These are phyloP conservation scores for Harpegnathos saltator DNA, from an alignment of 1,140 invertebrate species.

Conservation along the genomic window DNA sequence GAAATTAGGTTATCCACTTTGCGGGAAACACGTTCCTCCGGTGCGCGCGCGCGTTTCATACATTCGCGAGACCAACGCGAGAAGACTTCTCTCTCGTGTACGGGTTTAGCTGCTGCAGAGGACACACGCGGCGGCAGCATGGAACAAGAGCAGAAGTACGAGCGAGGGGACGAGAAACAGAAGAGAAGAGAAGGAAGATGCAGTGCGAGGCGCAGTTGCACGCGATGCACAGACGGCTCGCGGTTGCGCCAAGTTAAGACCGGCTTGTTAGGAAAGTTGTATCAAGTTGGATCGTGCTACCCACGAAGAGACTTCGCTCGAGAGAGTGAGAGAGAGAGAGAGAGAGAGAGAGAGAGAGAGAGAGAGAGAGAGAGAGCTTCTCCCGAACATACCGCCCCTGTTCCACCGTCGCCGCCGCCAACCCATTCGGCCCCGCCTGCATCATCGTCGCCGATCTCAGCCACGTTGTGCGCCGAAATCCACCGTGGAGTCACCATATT, in stretches of 20 bases:
- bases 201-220: slow-evolving; percentile 56
- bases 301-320: slow-evolving; percentile 48
- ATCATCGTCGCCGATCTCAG: neutral
- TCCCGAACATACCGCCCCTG: slow-evolving; percentile 7
- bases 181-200: slow-evolving; percentile 10
- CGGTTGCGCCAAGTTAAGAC: slow-evolving; percentile 72
- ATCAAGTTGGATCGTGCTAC: slow-evolving; percentile 74
- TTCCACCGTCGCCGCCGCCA: no score
- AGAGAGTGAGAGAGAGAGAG: no score
- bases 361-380: no score
- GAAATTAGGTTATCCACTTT: slow-evolving; percentile 80
- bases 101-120: neutral
- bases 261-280: slow-evolving; percentile 78
- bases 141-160: no score
- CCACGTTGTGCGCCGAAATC: slow-evolving; percentile 12
- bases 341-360: no score
- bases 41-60: slow-evolving; percentile 69
- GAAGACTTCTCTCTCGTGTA: slow-evolving; percentile 3
- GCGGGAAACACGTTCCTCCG: slow-evolving; percentile 71
- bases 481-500: slow-evolving; percentile 39
- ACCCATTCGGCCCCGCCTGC: no score
- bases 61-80: slow-evolving; percentile 34
- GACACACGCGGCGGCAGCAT: slow-evolving; percentile 12
- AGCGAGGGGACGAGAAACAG: neutral
- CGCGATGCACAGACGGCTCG: slow-evolving; percentile 67